phyloP scores from a whole-genome alignment of 2,888 invertebrate genomes.

The Agriopis marginaria region DNA sequence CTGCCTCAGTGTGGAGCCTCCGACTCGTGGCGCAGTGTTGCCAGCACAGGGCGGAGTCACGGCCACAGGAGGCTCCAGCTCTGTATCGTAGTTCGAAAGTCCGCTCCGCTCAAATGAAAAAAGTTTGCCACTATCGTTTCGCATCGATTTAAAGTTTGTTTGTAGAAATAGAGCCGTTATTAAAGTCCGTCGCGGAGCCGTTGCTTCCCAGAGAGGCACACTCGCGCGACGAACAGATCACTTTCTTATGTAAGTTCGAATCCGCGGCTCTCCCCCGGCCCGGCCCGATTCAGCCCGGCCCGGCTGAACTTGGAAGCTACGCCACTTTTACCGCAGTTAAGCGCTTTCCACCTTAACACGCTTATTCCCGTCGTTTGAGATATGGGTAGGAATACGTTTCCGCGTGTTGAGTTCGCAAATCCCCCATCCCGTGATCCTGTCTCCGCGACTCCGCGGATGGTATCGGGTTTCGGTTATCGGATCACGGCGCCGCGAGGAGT shows the following conservation, averaged over 20 bases:
- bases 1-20: no score
- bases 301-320: no score
- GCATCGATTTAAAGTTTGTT: conserved; percentile 27
- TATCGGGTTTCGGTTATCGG: conserved; percentile 8
- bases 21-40: no score
- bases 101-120: conserved; percentile 17
- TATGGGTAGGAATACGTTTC: conserved; percentile 10
- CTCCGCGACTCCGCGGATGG: conserved; percentile 9
- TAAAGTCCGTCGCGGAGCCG: background rate
- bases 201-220: background rate
- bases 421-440: conserved; percentile 12
- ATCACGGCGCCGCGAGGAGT: background rate
- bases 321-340: background rate
- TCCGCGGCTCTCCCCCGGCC: no score
- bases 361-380: background rate
- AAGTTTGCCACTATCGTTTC: conserved; percentile 5
- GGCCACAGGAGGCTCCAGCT: no score
- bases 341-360: background rate
- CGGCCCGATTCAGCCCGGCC: no score
- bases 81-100: conserved; percentile 1
- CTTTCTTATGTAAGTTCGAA: background rate
- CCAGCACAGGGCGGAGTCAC: no score
- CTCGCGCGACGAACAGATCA: conserved; percentile 11
- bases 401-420: conserved; percentile 7
- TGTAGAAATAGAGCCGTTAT: conserved; percentile 8